Conservation (phyloP, 2,888 invertebrate species). For the Petrolisthes manimaculis region DNA sequence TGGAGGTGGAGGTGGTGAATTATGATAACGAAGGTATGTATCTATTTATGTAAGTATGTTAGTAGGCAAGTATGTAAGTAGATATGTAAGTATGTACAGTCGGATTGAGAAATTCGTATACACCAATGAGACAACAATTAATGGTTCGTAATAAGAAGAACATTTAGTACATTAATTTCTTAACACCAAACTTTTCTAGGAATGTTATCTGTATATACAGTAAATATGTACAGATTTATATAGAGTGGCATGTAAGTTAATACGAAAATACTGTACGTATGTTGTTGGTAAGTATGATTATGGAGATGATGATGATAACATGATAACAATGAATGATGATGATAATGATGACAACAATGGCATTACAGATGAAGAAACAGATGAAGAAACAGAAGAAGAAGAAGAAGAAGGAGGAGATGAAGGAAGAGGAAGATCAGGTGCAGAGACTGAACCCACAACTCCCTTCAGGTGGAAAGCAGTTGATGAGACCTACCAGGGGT, state of each 20-base stretch:
- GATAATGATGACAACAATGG: neutral
- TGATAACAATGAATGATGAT: neutral
- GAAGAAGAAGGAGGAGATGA: neutral
- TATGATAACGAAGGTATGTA: neutral
- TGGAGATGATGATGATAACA: neutral
- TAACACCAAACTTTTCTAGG: no score
- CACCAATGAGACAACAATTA: no score
- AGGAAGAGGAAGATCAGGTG: neutral
- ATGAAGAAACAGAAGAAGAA: neutral
- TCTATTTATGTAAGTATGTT: no score
- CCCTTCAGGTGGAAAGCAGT: slow-evolving; percentile 6
- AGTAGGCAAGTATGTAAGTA: no score
- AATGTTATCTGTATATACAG: no score
- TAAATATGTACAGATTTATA: no score
- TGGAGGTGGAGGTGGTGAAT: neutral
- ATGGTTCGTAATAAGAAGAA: no score
- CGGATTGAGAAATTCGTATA: no score
- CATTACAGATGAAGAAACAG: neutral
- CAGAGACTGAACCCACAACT: neutral
- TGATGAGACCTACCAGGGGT: slow-evolving; percentile 36
- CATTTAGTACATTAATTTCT: no score
- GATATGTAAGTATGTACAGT: no score
- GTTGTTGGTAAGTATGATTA: neutral
- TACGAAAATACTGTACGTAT: neutral
- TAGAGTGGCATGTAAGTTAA: neutral